Conservation (phyloP, 2,888 invertebrate species). For the Sinotaia quadrata region DNA sequence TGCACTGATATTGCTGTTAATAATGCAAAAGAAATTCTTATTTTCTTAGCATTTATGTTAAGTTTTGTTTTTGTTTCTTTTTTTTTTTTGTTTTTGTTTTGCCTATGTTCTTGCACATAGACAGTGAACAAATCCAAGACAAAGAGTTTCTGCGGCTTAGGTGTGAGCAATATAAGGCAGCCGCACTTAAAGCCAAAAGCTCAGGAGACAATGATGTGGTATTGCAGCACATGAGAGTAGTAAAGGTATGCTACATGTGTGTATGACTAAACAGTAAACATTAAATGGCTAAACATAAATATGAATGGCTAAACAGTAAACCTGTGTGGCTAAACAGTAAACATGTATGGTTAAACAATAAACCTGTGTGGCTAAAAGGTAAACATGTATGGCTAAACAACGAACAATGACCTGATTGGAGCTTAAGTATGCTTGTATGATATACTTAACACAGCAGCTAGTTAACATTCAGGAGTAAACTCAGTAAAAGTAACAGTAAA, state of each 20-base stretch:
- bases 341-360: not conserved
- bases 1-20: too few relatives aligned
- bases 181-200: conserved; percentile 31
- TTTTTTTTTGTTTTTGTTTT: not conserved
- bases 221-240: conserved; percentile 31
- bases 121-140: conserved; percentile 14
- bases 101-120: not conserved
- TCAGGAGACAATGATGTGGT: conserved; percentile 22
- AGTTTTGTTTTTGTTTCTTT: not conserved
- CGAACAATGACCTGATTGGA: too few relatives aligned
- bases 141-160: conserved; percentile 6
- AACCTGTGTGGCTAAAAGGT: not conserved
- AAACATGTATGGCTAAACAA: too few relatives aligned
- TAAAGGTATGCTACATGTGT: conserved; percentile 13
- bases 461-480: too few relatives aligned
- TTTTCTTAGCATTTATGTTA: not conserved
- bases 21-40: too few relatives aligned
- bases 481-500: too few relatives aligned
- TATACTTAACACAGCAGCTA: too few relatives aligned
- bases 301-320: not conserved
- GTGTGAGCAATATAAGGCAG: conserved; percentile 31
- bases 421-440: too few relatives aligned
- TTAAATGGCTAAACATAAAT: not conserved
- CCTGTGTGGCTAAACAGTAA: not conserved
- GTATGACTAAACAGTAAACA: not conserved